phyloP scores from a whole-genome alignment of 2,888 invertebrate species.

The Dynastes grantii region DNA sequence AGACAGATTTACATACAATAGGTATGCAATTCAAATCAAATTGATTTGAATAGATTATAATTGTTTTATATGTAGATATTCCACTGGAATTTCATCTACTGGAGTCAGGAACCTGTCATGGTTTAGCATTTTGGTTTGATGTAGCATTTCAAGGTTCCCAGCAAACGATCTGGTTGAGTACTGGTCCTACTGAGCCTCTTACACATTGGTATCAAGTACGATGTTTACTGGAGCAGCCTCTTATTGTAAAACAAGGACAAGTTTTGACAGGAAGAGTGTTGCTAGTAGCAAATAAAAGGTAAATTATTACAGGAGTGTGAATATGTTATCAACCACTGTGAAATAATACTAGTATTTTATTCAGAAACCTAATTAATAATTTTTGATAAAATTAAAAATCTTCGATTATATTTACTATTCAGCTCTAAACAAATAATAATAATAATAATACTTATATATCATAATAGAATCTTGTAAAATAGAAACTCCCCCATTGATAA shows the following conservation, averaged over 20 bases:
- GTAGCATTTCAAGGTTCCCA: slow-evolving; percentile 94
- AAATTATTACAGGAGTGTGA: background rate
- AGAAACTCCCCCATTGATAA: no score
- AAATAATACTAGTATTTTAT: no score
- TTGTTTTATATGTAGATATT: slow-evolving; percentile 76
- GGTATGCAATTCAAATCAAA: slow-evolving; percentile 65
- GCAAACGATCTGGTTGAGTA: slow-evolving; percentile 96
- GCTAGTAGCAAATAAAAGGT: slow-evolving; percentile 93
- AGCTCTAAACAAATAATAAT: no score
- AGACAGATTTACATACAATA: slow-evolving; percentile 95
- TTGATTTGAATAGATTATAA: no score
- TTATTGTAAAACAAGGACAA: slow-evolving; percentile 96
- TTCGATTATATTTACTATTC: no score
- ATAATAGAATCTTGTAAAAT: no score
- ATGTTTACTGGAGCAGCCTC: slow-evolving; percentile 93
- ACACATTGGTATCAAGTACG: slow-evolving; percentile 99
- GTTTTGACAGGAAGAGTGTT: slow-evolving; percentile 89
- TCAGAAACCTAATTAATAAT: no score
- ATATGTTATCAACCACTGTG: no score
- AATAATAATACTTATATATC: no score
- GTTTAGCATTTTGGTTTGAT: slow-evolving; percentile 99
- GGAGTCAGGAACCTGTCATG: slow-evolving; percentile 96
- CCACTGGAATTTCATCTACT: slow-evolving; percentile 94
- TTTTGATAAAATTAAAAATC: no score
- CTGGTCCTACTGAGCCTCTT: slow-evolving; percentile 96